A percentile compares a stretch with the other conserved stretches of the same genome.
phyloP scores from a whole-genome alignment of 2,113 vertebrate genomes.

The Turnix velox region DNA sequence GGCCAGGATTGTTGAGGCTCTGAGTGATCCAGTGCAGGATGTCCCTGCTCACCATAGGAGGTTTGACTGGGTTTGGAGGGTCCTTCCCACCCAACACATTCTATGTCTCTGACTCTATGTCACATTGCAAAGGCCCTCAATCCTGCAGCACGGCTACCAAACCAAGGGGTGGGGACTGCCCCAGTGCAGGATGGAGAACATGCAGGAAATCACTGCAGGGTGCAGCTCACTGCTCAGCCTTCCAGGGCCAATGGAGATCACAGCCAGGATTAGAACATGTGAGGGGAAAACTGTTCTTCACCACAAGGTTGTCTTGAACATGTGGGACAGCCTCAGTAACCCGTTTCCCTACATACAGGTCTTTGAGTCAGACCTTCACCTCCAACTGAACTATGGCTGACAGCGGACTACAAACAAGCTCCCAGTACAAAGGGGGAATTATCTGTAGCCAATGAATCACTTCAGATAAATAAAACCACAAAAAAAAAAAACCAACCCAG shows the following conservation, averaged over 20 bases:
- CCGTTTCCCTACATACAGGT: neutral
- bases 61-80: too few species aligned
- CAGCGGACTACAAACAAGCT: neutral
- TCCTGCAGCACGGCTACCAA: neutral
- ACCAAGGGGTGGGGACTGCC: neutral
- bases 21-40: too few species aligned
- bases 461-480: neutral
- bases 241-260: neutral
- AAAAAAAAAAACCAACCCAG: too few species aligned
- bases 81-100: too few species aligned
- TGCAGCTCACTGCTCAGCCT: neutral
- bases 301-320: rapidly evolving
- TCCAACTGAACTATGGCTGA: neutral
- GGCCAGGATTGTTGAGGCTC: too few species aligned
- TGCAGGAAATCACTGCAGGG: neutral
- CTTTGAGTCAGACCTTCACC: neutral
- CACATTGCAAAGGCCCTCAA: neutral
- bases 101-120: too few species aligned
- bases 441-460: neutral
- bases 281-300: neutral
- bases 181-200: rapidly evolving
- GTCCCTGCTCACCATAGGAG: too few species aligned
- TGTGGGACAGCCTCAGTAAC: neutral
- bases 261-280: neutral
- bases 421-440: neutral